Percentiles rank a stretch among this genome's conserved stretches.
These are phyloP conservation scores for Xenentodon cancila DNA, from an alignment of 2,797 vertebrate species.

Conservation along the genomic window DNA sequence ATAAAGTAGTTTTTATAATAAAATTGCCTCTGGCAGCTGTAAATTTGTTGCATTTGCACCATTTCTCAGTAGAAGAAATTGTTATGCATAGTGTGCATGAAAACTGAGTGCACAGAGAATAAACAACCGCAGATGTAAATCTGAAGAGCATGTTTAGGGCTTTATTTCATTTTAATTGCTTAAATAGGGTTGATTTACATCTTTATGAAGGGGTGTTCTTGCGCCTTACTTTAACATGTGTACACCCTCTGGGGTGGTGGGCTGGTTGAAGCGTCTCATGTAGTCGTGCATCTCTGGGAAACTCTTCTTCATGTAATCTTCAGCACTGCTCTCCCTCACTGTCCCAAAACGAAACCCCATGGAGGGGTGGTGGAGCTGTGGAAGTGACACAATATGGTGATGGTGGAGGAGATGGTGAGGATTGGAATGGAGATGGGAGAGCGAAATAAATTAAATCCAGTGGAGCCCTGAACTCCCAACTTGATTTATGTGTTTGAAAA, in stretches of 20 bases:
- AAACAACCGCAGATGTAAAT: conserved; percentile 21
- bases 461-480: conserved; percentile 40
- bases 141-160: conserved; percentile 17
- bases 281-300: conserved; percentile 95
- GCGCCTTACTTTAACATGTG: conserved; percentile 90
- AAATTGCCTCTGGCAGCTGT: conserved; percentile 4
- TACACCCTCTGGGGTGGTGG: conserved; percentile 91
- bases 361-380: conserved; percentile 93
- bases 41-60: conserved; percentile 20
- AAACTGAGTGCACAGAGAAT: conserved; percentile 24
- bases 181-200: neutral
- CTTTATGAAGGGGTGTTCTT: conserved; percentile 3
- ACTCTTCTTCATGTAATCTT: conserved; percentile 97
- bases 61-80: conserved; percentile 11
- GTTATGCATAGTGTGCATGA: conserved; percentile 11
- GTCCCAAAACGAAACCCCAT: conserved; percentile 93
- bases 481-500: conserved; percentile 43
- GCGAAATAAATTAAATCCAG: conserved; percentile 34
- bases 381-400: conserved; percentile 46
- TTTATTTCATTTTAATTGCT: neutral
- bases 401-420: neutral
- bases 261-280: conserved; percentile 90
- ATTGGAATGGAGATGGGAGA: neutral
- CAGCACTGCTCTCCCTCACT: conserved; percentile 95
- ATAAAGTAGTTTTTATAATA: neutral